Evolutionary conservation across 2,888 invertebrate species (phyloP).

Genomic region (Thereva nobilitata): DNA sequence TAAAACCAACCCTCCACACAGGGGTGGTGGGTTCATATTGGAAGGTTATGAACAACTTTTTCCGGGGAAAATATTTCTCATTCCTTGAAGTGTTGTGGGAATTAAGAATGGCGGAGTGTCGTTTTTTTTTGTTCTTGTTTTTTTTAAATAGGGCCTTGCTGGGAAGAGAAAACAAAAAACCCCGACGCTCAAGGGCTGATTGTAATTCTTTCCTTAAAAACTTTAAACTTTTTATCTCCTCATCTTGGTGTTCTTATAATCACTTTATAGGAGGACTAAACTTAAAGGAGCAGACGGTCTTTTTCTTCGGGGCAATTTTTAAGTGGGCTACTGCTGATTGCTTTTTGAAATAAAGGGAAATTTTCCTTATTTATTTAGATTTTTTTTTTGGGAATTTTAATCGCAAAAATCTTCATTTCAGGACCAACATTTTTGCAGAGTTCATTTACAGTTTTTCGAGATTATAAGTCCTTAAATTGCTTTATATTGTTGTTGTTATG

Average conservation of each 20-base stretch:
- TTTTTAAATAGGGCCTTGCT: neutral
- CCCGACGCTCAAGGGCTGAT: constrained; percentile 6
- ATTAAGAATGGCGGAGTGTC: constrained; percentile 8
- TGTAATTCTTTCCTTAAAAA: constrained; percentile 25
- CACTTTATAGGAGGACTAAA: constrained; percentile 22
- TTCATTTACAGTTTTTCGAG: no score
- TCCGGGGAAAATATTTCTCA: constrained; percentile 9
- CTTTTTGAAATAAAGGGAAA: constrained; percentile 5
- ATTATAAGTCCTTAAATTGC: no score
- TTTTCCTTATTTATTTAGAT: no score
- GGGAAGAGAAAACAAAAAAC: neutral
- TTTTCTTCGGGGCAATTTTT: no score
- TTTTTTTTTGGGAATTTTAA: no score
- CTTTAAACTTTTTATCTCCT: constrained; percentile 27
- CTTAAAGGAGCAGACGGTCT: constrained; percentile 18
- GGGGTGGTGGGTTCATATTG: constrained; percentile 11
- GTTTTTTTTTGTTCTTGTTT: constrained; percentile 2
- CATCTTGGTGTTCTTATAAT: constrained; percentile 17
- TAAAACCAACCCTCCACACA: constrained; percentile 2
- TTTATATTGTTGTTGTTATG: no score
- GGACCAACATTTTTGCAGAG: no score
- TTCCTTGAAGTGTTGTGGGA: constrained; percentile 25
- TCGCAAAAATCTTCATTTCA: no score
- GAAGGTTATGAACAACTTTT: constrained; percentile 24
- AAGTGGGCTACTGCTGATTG: neutral